phyloP scores from a whole-genome alignment of 92 coral and sea anemone genomes.

The Phenganax stokvisi region DNA sequence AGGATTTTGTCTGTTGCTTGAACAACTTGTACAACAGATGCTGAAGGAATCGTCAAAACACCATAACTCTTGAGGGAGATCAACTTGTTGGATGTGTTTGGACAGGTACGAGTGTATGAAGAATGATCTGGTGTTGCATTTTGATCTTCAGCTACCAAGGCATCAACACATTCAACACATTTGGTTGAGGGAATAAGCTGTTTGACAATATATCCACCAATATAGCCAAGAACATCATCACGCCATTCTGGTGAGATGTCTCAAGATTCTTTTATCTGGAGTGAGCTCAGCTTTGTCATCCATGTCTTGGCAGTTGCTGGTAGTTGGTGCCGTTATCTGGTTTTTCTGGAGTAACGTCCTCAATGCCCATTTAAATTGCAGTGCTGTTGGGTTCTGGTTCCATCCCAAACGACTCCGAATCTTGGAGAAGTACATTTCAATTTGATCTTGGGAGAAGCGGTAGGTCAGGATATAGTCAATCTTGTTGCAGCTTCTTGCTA shows the following conservation, averaged over 20 bases:
- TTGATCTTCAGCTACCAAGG: neutral
- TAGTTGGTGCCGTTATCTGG: neutral
- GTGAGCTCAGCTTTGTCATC: neutral
- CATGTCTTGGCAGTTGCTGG: neutral
- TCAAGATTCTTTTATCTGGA: neutral
- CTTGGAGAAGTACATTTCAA: no score
- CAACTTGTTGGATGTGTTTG: neutral
- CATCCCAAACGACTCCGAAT: neutral
- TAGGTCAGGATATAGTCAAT: no score
- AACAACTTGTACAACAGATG: neutral
- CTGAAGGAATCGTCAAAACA: neutral
- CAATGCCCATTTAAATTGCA: neutral
- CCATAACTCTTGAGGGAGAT: no score
- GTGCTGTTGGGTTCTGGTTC: neutral
- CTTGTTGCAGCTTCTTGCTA: neutral
- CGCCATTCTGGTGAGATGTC: neutral
- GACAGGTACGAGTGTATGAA: no score
- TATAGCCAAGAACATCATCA: neutral
- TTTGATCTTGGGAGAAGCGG: no score
- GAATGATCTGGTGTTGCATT: no score
- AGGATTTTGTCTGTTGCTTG: neutral
- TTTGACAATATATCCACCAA: neutral
- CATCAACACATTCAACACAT: slow-evolving; percentile 2
- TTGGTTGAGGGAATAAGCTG: neutral
- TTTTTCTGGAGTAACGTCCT: neutral